These are phyloP conservation scores for Poeciliopsis prolifica DNA, from an alignment of 2,113 vertebrate genomes.

Conservation along the genomic window DNA sequence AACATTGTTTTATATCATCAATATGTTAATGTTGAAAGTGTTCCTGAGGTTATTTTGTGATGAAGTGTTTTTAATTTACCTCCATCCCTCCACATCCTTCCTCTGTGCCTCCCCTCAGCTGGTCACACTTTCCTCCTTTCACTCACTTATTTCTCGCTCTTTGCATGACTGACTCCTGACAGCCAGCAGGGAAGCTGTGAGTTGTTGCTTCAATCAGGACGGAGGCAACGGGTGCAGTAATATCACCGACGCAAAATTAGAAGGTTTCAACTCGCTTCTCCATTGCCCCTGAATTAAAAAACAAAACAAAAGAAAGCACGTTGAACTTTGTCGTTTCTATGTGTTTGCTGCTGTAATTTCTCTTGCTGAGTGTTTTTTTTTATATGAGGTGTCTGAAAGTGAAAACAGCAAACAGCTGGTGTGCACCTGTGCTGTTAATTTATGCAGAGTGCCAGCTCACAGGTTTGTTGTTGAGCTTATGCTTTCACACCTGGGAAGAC, in stretches of 20 bases:
- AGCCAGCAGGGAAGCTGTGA: conserved; percentile 19
- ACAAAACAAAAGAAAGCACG: not conserved
- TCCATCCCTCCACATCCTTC: not conserved
- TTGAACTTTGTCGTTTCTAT: not conserved
- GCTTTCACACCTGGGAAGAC: not conserved
- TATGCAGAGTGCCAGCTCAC: conserved; percentile 12
- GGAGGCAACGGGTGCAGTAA: not conserved
- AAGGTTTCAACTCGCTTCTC: conserved; percentile 6
- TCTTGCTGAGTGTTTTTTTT: not conserved
- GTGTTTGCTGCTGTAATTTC: not conserved
- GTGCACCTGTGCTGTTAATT: not conserved
- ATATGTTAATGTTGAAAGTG: conserved; percentile 42
- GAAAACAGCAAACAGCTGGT: not conserved
- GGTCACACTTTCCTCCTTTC: not conserved
- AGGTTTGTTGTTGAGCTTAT: conserved; percentile 1
- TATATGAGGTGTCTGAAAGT: conserved; percentile 4
- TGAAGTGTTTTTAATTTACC: conserved; percentile 58
- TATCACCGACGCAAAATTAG: not conserved
- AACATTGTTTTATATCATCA: conserved; percentile 38
- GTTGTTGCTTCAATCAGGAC: conserved; percentile 41
- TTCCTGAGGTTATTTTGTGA: conserved; percentile 51
- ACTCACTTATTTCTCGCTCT: conserved; percentile 23
- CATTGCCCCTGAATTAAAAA: conserved; percentile 3
- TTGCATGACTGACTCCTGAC: conserved; percentile 24
- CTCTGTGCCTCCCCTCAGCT: conserved; percentile 5